Evolutionary conservation across 1,140 invertebrate species (phyloP), one percentile per base, ranked within the genome.

Genomic region (Brachionus angularis): DNA sequence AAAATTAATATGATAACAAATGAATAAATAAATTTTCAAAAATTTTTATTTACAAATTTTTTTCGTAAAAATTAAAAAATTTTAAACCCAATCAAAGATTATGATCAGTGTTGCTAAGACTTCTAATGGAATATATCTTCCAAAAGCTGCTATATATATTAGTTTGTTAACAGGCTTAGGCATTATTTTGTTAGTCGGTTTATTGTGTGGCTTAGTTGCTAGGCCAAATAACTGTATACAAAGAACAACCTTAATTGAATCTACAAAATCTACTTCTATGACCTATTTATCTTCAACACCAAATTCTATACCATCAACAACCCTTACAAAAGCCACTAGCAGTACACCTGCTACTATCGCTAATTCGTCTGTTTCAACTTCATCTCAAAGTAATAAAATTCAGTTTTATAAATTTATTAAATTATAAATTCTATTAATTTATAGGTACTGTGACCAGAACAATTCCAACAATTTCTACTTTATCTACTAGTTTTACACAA

Each of bases 211-310:
- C 14, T 29, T 67, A 14, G 62, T 67, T 29, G 27, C 27, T 12
- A 46, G 62, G 47, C 62, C 62, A 8, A 67, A 67, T 14, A 67
- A 67, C 47, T 67, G 62, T 14, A 67, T 67, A 10, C 5, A 67
- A 3, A 5, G 7, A 21, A 23, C 42, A 3, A 33, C 62, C 36
- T 25, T n/a, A 53, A 7, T 33, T 23, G 36, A n/a, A 2, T 21
- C 31, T 2, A 21, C 52, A 31, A 8, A 8, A 8, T 16, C 29
- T 36, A 39, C 53, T 23, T 36, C 53, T 12, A 58, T 34, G 18
- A 21, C 8, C 3, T 36, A 16, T 42, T 14, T 5, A 7, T n/a
- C 39, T 42, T 7, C 39, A 42, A 42, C 39, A 14, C 4, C 5
- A 42, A 42, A n/a, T n/a, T n/a, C 39, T 42, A 42, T 14, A 42